Conservation (phyloP, 2,113 vertebrate genomes). For the Tauraco erythrolophus region DNA sequence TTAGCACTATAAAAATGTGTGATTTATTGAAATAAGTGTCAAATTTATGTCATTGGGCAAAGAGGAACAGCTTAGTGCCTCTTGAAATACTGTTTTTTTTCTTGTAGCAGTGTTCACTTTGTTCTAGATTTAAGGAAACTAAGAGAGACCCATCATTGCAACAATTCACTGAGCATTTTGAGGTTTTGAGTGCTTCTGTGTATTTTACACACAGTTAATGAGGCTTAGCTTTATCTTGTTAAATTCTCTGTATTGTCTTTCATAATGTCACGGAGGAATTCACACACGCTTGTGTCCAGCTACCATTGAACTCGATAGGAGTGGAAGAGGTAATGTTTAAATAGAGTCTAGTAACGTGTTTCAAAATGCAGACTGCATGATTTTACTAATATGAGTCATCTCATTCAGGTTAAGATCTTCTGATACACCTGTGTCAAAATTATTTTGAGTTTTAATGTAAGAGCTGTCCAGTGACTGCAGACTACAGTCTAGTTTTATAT, state of each 20-base stretch:
- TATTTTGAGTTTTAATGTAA: background rate
- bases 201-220: background rate
- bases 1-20: background rate
- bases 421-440: background rate
- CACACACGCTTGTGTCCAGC: rapidly evolving
- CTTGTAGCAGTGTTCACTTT: background rate
- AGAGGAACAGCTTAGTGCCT: background rate
- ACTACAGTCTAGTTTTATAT: background rate
- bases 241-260: background rate
- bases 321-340: background rate
- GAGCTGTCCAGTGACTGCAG: background rate
- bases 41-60: background rate
- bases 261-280: background rate
- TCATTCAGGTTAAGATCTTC: background rate
- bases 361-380: background rate
- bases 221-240: background rate
- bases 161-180: background rate
- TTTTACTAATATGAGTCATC: background rate
- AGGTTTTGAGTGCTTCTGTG: background rate
- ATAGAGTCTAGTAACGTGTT: background rate
- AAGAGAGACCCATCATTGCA: background rate
- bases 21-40: background rate
- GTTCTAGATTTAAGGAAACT: background rate
- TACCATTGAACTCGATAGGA: background rate
- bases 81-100: background rate